Evolutionary conservation across 2,888 invertebrate genomes (phyloP).

Genomic region (Metopia argyrocephala): DNA sequence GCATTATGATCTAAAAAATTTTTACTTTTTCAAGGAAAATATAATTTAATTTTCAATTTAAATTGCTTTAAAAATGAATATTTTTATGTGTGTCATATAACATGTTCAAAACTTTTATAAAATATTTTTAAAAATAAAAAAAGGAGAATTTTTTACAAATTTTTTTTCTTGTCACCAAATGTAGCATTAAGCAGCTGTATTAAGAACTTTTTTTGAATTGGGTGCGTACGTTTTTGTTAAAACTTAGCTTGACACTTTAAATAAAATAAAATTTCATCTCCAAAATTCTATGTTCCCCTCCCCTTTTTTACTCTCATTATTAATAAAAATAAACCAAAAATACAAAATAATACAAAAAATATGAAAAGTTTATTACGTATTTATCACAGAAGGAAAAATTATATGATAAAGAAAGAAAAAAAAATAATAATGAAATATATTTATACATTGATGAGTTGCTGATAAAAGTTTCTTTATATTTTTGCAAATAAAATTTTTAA

Average conservation of each 20-base stretch:
- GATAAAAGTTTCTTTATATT: too few relatives aligned
- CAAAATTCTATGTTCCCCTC: neutral
- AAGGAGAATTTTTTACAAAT: too few relatives aligned
- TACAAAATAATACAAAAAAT: neutral
- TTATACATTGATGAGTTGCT: too few relatives aligned
- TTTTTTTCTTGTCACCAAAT: constrained; percentile 10
- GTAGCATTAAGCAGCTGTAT: constrained; percentile 17
- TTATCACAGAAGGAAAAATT: too few relatives aligned
- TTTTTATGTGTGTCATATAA: too few relatives aligned
- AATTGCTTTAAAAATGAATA: too few relatives aligned
- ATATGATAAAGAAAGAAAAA: neutral
- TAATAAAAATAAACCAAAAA: neutral
- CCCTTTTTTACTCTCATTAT: neutral
- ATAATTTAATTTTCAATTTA: too few relatives aligned
- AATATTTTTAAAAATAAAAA: too few relatives aligned
- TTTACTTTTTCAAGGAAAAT: too few relatives aligned
- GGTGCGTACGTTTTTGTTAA: neutral
- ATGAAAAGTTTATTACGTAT: neutral
- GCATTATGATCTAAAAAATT: too few relatives aligned
- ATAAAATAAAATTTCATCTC: neutral
- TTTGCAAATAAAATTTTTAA: too few relatives aligned
- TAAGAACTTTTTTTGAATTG: constrained; percentile 10
- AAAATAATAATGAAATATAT: constrained; percentile 19
- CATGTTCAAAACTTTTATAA: neutral
- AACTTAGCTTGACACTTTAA: neutral